Evolutionary conservation across 2,797 vertebrate genomes (phyloP).

Genomic region (Crotalus adamanteus): DNA sequence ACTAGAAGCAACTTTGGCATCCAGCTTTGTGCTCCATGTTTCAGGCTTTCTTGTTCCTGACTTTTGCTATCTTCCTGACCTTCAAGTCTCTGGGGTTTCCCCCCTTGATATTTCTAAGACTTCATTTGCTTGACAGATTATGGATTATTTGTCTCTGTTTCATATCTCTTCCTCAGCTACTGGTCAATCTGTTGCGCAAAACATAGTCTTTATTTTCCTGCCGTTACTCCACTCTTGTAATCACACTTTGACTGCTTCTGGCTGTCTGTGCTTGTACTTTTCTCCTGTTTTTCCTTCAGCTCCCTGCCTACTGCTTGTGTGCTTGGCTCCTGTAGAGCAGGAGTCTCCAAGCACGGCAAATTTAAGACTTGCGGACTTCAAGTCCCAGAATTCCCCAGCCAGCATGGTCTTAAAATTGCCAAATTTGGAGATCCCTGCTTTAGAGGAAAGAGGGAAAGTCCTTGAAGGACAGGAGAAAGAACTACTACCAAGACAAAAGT

Average conservation of each 20-base stretch:
- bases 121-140: neutral
- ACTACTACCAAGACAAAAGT: too few species aligned
- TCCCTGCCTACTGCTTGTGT: neutral
- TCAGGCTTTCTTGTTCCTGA: neutral
- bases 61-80: neutral
- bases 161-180: neutral
- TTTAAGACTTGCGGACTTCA: neutral
- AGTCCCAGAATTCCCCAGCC: neutral
- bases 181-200: neutral
- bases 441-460: neutral
- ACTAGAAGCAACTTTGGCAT: neutral
- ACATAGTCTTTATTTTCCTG: neutral
- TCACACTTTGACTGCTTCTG: neutral
- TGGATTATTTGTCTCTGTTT: neutral
- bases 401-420: neutral
- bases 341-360: neutral
- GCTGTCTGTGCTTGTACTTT: neutral
- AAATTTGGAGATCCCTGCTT: neutral
- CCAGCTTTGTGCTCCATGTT: neutral
- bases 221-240: neutral
- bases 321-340: neutral
- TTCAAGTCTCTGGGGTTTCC: neutral
- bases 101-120: neutral
- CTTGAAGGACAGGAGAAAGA: too few species aligned
- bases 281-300: neutral